A percentile compares a stretch with the other conserved stretches of the same genome.
Evolutionary conservation across 2,113 vertebrate genomes (phyloP).

Genomic region (Indicator maculatus): DNA sequence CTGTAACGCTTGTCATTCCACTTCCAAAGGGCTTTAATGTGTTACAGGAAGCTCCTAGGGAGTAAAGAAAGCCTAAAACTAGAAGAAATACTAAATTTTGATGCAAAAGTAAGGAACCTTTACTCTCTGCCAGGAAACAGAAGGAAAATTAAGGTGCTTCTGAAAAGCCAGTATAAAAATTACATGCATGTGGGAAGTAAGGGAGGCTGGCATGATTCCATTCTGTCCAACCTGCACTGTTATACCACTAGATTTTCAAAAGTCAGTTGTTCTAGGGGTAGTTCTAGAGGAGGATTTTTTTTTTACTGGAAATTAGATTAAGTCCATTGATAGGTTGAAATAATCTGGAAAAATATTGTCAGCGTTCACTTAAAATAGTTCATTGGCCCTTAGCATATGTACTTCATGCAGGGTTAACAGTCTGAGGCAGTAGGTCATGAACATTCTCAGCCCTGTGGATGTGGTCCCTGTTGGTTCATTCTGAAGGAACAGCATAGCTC

Average conservation of each 20-base stretch:
- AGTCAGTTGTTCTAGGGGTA: background rate
- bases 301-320: background rate
- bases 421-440: background rate
- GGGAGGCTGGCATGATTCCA: background rate
- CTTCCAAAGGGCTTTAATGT: background rate
- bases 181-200: background rate
- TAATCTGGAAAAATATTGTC: background rate
- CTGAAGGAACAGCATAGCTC: background rate
- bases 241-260: background rate
- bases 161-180: background rate
- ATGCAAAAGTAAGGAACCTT: background rate
- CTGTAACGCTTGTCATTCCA: background rate
- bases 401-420: background rate
- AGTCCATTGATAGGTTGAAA: background rate
- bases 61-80: slow-evolving; percentile 4
- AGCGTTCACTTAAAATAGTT: background rate
- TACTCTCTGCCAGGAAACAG: background rate
- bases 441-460: background rate
- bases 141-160: background rate
- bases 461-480: background rate
- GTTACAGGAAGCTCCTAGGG: background rate
- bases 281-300: background rate
- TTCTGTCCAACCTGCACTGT: background rate
- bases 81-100: background rate
- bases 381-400: background rate